A percentile compares a stretch with the other conserved stretches of the same genome.
Conservation (phyloP, 1,140 invertebrate species). For the Phymorhynchus buccinoides region DNA sequence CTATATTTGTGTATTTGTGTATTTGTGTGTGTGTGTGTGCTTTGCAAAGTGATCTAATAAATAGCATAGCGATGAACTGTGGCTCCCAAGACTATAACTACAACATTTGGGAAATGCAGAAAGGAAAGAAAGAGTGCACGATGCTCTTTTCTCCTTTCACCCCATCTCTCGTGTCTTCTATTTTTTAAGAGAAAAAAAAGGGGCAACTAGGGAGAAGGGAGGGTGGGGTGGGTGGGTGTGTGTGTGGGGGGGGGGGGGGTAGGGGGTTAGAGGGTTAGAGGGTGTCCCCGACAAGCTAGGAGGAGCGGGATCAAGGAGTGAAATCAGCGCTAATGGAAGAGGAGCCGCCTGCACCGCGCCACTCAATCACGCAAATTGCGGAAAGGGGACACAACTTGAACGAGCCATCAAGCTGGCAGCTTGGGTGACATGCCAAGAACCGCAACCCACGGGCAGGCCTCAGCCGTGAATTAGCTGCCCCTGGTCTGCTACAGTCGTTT, state of each 20-base stretch:
- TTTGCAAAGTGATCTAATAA: too few relatives aligned
- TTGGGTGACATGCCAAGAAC: slow-evolving; percentile 15
- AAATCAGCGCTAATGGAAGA: slow-evolving; percentile 26
- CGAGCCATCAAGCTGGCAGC: background rate
- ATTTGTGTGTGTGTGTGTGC: too few relatives aligned
- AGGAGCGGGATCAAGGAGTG: background rate
- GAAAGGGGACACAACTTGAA: slow-evolving; percentile 19
- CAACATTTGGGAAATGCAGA: background rate
- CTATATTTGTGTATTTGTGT: too few relatives aligned
- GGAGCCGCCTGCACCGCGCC: background rate
- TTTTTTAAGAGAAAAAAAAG: background rate
- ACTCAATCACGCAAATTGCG: slow-evolving; percentile 32
- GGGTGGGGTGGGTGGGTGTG: background rate
- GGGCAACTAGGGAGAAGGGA: background rate
- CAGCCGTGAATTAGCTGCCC: slow-evolving; percentile 27
- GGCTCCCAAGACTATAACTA: background rate
- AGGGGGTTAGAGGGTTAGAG: background rate
- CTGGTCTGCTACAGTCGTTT: background rate
- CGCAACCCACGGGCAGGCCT: slow-evolving; percentile 2
- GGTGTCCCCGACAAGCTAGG: background rate
- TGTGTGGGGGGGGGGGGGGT: background rate
- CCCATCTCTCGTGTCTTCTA: background rate
- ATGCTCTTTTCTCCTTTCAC: background rate
- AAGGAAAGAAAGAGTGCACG: background rate
- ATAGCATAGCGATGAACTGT: too few relatives aligned